A percentile compares a stretch with the other conserved stretches of the same genome.
These are phyloP conservation scores for Penaeus japonicus DNA, from an alignment of 1,140 invertebrate species.

Conservation along the genomic window DNA sequence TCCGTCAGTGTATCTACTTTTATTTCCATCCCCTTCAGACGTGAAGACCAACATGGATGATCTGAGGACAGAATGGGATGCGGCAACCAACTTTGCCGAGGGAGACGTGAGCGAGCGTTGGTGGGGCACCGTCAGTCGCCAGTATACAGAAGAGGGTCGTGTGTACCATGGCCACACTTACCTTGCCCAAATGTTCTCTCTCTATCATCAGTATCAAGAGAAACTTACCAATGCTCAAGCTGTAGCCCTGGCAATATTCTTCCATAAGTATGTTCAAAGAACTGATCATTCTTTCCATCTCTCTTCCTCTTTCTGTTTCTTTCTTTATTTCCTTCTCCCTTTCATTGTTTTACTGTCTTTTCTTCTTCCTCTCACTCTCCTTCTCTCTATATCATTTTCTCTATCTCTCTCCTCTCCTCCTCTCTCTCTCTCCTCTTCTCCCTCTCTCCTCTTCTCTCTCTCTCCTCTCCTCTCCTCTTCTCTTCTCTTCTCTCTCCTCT, in stretches of 20 bases:
- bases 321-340: too few species aligned
- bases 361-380: too few species aligned
- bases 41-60: conserved; percentile 19
- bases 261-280: conserved; percentile 40
- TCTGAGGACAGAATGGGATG: conserved; percentile 41
- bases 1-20: too few species aligned
- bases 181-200: conserved; percentile 27
- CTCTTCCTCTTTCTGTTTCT: too few species aligned
- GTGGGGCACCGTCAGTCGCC: conserved; percentile 31
- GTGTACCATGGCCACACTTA: conserved; percentile 40
- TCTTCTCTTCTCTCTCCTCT: too few species aligned
- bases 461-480: too few species aligned
- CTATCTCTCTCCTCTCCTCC: too few species aligned
- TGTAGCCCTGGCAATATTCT: conserved; percentile 43
- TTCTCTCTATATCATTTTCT: too few species aligned
- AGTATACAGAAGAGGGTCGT: conserved; percentile 40
- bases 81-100: conserved; percentile 36
- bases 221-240: conserved; percentile 38
- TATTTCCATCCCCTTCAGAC: too few species aligned
- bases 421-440: too few species aligned
- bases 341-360: too few species aligned
- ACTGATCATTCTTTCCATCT: background rate
- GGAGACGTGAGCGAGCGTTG: conserved; percentile 42
- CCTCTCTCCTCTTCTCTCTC: too few species aligned
- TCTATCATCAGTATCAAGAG: conserved; percentile 40